Evolutionary conservation across 2,113 vertebrate genomes (phyloP), one percentile per base, ranked within the genome.

Genomic region (Antigone vipio): DNA sequence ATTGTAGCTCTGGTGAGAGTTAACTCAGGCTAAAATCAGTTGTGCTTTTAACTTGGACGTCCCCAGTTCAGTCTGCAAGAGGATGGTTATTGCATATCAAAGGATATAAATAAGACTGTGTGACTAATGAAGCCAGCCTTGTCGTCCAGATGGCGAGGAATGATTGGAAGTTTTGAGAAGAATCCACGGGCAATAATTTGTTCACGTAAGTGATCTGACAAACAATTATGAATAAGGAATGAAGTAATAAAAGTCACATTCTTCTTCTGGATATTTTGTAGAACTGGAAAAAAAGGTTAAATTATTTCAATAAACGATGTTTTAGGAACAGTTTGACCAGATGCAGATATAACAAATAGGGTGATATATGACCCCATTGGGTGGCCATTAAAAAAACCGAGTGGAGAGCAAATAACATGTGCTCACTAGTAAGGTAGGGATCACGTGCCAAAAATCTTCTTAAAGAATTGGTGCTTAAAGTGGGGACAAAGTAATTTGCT

Each of bases 161-260:
- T 60, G 76, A 95, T 72, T 94, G 91, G 83, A 94, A 92, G 86
- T 81, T 81, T 56, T 91, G 68, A 92, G 62, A 84, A 68, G 90
- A 91, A 89, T 91, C 83, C 68, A 92, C 83, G 64, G 68, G 42
- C 90, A 89, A 92, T 90, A 94, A 96, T 92, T 92, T 93, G 82
- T 90, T 88, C 88, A 68, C 44, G 18, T 81, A 95, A 91, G 76
- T 74, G 85, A 96, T 83, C 60, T 94, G 88, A 95, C 90, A 93
- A 95, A 96, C 79, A 92, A 74, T 95, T 84, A 88, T 67, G 92
- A 96, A 96, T 96, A 93, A 92, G 29, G 42, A 94, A 96, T 92
- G 73, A 94, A 95, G 88, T 60, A 84, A 91, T 91, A 89, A 92
- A 95, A 96, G 83, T 84, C 83, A 68, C 58, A 93, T 89, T 88